A percentile compares a stretch with the other conserved stretches of the same genome.
phyloP scores from a whole-genome alignment of 2,797 vertebrate species.

The Gymnothorax reevesii region DNA sequence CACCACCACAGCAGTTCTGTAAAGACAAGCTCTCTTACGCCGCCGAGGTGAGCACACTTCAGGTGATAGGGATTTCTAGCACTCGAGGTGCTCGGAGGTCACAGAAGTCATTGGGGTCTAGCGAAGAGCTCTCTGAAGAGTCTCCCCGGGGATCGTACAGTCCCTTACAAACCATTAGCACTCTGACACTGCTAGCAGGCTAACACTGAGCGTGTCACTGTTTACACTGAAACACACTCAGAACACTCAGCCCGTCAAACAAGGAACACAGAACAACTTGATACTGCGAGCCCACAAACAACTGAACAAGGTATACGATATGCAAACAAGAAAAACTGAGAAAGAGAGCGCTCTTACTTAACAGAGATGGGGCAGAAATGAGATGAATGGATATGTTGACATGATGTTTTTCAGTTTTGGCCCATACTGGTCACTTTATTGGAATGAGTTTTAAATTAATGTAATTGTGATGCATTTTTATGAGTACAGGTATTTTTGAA shows the following conservation, averaged over 20 bases:
- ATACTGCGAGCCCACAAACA: neutral
- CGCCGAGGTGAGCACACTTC: neutral
- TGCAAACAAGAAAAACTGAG: constrained; percentile 3
- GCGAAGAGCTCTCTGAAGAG: neutral
- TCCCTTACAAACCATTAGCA: neutral
- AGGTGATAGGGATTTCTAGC: neutral
- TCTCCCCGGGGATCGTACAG: neutral
- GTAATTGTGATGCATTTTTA: neutral
- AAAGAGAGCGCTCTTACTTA: neutral
- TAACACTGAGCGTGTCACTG: neutral
- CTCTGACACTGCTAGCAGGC: neutral
- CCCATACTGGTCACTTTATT: neutral
- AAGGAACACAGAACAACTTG: neutral
- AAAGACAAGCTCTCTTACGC: neutral
- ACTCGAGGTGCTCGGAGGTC: neutral
- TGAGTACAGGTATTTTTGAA: neutral
- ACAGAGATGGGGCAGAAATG: neutral
- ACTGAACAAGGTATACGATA: neutral
- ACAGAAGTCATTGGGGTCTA: neutral
- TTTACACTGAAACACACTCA: neutral
- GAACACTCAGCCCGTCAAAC: neutral
- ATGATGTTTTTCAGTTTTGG: neutral
- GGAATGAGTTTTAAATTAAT: neutral
- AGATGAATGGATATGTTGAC: neutral
- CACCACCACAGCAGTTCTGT: neutral